phyloP scores from a whole-genome alignment of 2,888 invertebrate genomes.

The Synergus gifuensis region DNA sequence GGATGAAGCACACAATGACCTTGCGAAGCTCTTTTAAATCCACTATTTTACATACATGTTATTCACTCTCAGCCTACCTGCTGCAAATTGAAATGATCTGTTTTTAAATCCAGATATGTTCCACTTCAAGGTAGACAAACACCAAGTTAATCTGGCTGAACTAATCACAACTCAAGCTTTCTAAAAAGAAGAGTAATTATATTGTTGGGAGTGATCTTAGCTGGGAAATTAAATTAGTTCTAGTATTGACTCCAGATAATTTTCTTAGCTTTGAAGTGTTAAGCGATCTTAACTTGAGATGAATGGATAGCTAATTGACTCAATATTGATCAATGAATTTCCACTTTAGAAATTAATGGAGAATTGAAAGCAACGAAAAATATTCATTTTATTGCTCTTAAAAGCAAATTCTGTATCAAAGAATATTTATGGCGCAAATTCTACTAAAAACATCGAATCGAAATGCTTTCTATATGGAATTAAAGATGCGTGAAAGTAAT shows the following conservation, averaged over 20 bases:
- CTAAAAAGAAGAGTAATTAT: no score
- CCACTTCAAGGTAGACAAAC: background rate
- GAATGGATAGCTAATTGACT: background rate
- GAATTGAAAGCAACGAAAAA: background rate
- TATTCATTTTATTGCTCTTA: background rate
- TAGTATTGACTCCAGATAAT: background rate
- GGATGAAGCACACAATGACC: background rate
- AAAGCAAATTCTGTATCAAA: no score
- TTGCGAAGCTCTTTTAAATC: background rate
- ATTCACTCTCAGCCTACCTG: background rate
- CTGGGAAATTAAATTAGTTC: constrained; percentile 2
- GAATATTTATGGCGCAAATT: no score
- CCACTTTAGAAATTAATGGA: background rate
- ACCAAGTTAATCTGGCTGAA: background rate
- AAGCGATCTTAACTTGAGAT: background rate
- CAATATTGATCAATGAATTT: background rate
- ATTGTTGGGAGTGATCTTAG: background rate
- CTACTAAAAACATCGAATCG: background rate
- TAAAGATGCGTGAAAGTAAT: constrained; percentile 7
- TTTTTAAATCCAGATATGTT: background rate
- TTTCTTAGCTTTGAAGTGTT: background rate
- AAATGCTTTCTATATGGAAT: background rate
- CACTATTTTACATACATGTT: background rate
- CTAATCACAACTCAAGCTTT: background rate
- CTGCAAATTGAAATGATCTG: background rate